These are phyloP conservation scores for Pissodes strobi DNA, from an alignment of 1,140 invertebrate genomes.

Conservation along the genomic window DNA sequence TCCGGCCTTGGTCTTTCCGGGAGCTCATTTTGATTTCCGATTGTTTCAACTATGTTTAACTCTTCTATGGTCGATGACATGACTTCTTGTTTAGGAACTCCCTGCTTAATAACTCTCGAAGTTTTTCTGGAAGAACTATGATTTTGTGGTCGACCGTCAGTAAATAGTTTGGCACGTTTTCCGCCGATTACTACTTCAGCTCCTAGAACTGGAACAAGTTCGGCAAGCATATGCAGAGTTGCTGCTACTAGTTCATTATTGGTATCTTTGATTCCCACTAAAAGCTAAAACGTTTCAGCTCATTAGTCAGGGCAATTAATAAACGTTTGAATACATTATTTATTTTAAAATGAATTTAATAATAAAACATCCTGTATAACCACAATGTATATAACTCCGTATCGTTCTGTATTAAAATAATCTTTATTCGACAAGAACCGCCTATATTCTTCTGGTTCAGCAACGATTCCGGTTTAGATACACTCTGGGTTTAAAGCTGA, in stretches of 20 bases:
- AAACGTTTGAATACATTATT: too few species aligned
- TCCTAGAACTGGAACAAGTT: slow-evolving; percentile 81
- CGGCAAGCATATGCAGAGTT: slow-evolving; percentile 77
- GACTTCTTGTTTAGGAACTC: slow-evolving; percentile 51
- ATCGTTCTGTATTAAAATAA: too few species aligned
- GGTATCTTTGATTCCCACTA: slow-evolving; percentile 81
- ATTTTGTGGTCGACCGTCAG: slow-evolving; percentile 72
- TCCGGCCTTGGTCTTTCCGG: slow-evolving; percentile 78
- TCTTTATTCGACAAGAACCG: too few species aligned
- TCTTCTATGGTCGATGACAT: slow-evolving; percentile 6
- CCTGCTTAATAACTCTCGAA: slow-evolving; percentile 48
- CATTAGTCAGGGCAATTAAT: too few species aligned
- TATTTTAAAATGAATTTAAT: too few species aligned
- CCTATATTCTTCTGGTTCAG: too few species aligned
- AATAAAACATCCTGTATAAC: too few species aligned
- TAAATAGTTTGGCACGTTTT: slow-evolving; percentile 77
- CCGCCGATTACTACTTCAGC: slow-evolving; percentile 79
- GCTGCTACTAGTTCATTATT: slow-evolving; percentile 78
- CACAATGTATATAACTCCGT: too few species aligned
- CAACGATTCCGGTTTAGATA: too few species aligned
- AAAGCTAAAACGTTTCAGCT: slow-evolving; percentile 60
- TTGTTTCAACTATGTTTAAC: slow-evolving; percentile 4
- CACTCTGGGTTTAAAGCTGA: too few species aligned
- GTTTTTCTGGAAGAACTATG: slow-evolving; percentile 43
- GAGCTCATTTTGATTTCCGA: slow-evolving; percentile 55